These are phyloP conservation scores for Nothobranchius kuhntae DNA, from an alignment of 2,113 vertebrate genomes.

Conservation along the genomic window DNA sequence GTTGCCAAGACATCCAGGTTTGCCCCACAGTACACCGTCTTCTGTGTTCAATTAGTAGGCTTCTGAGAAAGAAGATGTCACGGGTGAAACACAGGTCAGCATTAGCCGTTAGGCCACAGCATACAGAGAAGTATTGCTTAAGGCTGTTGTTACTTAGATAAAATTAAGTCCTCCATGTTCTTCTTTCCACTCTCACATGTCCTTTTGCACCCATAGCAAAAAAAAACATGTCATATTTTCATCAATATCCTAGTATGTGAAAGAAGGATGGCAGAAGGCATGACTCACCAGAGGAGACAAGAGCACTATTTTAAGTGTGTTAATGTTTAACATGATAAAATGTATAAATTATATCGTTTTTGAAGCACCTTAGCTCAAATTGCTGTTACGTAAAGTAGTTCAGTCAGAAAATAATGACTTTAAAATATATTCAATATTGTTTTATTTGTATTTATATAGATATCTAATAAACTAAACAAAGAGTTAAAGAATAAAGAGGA, in stretches of 20 bases:
- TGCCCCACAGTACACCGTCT: slow-evolving; percentile 4
- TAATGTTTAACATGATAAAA: not conserved
- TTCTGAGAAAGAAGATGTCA: slow-evolving; percentile 24
- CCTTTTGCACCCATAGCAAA: slow-evolving; percentile 17
- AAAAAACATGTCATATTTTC: slow-evolving; percentile 20
- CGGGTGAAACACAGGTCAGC: slow-evolving; percentile 36
- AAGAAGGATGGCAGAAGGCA: slow-evolving; percentile 18
- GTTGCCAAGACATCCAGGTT: slow-evolving; percentile 5
- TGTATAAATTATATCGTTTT: not conserved
- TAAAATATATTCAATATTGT: not conserved
- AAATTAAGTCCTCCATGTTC: slow-evolving; percentile 12
- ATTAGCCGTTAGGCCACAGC: not conserved
- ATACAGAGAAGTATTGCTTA: not conserved
- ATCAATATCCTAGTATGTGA: slow-evolving; percentile 22
- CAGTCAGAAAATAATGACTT: not conserved
- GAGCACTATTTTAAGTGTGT: not conserved
- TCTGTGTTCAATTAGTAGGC: slow-evolving; percentile 24
- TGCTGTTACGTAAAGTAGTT: not conserved
- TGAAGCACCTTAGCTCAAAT: not conserved
- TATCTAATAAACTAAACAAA: not conserved
- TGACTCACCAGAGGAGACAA: slow-evolving; percentile 33
- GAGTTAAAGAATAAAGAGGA: not conserved
- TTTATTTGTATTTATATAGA: no score
- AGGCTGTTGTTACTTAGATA: slow-evolving; percentile 31
- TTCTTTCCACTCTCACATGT: not conserved